Evolutionary conservation across 2,797 vertebrate genomes (phyloP), one percentile per base, ranked within the genome.

Genomic region (Taeniopygia guttata): DNA sequence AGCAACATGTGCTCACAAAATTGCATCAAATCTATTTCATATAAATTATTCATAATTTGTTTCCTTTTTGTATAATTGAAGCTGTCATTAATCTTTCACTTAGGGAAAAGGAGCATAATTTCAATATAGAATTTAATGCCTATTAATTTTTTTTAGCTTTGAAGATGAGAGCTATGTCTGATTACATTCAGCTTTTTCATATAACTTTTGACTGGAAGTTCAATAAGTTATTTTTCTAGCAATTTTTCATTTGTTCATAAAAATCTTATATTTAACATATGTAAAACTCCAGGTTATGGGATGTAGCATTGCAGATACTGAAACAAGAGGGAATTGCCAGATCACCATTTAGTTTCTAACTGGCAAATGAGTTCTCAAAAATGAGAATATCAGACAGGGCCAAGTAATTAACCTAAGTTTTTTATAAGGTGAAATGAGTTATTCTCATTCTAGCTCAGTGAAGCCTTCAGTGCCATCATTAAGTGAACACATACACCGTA

Each of bases 331-430:
- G 8, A 32, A 48, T 49, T 87, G 51, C 16, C 51, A 72, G 59
- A 69, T 90, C 45, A 76, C 27, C 32, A 56, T 94, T 81, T 89
- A 66, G 45, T 75, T 95, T 87, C 67, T 83, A 18, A 88, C 92
- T 89, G 58, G 49, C 85, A 96, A 96, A 90, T 83, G 73, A 70
- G 29, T 95, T 96, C 73, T 52, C 81, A 82, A 95, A 97, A 94
- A 92, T 90, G 87, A 93, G 58, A 56, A 95, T 94, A 76, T 52
- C 63, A 93, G 72, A 17, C 48, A 87, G 68, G 81, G 56, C 29
- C 79, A 96, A 95, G 77, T 92, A 95, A 97, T 96, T 96, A 97
- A 95, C 87, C 87, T 89, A 27, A 46, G 29, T 48, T 43, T 81
- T 91, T 84, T 59, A 56, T 92, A 86, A 92, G 75, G 74, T 85